A percentile compares a stretch with the other conserved stretches of the same genome.
phyloP scores from a whole-genome alignment of 37 sponge, comb jelly and placozoan species.

The Lycopodina hypogea region DNA sequence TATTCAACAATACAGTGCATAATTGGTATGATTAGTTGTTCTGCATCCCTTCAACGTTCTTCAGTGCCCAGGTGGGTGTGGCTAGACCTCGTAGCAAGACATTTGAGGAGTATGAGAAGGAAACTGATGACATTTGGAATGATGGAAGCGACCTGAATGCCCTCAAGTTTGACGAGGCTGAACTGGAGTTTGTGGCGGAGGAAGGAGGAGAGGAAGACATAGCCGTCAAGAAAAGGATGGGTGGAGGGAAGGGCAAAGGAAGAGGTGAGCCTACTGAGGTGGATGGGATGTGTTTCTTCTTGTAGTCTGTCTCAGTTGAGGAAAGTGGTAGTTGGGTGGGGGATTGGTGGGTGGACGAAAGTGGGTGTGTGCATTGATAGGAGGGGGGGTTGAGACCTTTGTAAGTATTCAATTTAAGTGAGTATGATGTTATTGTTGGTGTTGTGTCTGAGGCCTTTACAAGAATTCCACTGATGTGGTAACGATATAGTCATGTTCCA shows the following conservation, averaged over 20 bases:
- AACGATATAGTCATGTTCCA: background rate
- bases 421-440: too few relatives aligned
- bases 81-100: conserved; percentile 52
- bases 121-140: conserved; percentile 85
- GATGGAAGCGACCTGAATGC: conserved; percentile 58
- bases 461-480: too few relatives aligned
- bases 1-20: too few relatives aligned
- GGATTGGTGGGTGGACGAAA: too few relatives aligned
- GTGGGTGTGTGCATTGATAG: too few relatives aligned
- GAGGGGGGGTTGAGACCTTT: too few relatives aligned
- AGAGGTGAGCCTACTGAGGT: conserved; percentile 18
- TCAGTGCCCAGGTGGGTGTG: background rate
- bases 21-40: too few relatives aligned
- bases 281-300: background rate
- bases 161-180: conserved; percentile 20
- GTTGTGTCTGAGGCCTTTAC: too few relatives aligned
- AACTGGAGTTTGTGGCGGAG: conserved; percentile 18
- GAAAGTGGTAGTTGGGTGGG: too few relatives aligned
- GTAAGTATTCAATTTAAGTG: too few relatives aligned
- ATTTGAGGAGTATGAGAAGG: conserved; percentile 77
- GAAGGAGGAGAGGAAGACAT: background rate
- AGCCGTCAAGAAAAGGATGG: background rate
- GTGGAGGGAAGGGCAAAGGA: conserved; percentile 21
- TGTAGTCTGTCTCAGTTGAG: too few relatives aligned
- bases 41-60: background rate